These are phyloP conservation scores for Urocyon cinereoargenteus DNA, from an alignment of 2,797 vertebrate genomes.

Conservation along the genomic window DNA sequence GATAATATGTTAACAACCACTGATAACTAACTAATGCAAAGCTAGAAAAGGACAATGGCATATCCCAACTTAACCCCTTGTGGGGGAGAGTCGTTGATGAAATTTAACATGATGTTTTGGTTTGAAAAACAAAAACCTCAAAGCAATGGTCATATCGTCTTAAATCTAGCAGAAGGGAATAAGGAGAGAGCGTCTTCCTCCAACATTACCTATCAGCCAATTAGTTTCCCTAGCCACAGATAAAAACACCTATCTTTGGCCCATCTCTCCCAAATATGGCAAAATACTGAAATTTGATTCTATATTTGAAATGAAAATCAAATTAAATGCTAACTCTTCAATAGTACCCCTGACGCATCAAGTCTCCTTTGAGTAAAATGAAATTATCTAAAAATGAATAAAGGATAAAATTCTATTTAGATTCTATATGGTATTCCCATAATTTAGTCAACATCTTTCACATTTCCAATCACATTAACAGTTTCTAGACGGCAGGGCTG, in stretches of 20 bases:
- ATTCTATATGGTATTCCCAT: not conserved
- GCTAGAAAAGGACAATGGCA: not conserved
- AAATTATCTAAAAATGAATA: constrained; percentile 48
- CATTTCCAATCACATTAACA: not conserved
- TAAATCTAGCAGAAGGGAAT: not conserved
- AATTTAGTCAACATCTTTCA: constrained; percentile 31
- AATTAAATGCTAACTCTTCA: not conserved
- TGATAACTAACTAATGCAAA: not conserved
- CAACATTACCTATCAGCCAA: not conserved
- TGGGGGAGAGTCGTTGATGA: not conserved
- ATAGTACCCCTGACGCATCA: not conserved
- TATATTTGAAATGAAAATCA: constrained; percentile 62
- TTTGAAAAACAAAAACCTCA: not conserved
- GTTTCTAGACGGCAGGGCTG: constrained; percentile 28
- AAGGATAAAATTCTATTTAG: constrained; percentile 45
- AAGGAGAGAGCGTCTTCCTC: not conserved
- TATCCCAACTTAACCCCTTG: not conserved
- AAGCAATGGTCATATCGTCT: not conserved
- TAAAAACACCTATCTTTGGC: not conserved
- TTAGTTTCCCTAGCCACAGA: not conserved
- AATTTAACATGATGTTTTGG: not conserved
- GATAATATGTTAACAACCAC: not conserved
- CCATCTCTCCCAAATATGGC: not conserved
- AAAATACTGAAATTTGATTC: not conserved
- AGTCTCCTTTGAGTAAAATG: not conserved